phyloP scores from a whole-genome alignment of 2,888 invertebrate species.

The Cistogaster globosa region DNA sequence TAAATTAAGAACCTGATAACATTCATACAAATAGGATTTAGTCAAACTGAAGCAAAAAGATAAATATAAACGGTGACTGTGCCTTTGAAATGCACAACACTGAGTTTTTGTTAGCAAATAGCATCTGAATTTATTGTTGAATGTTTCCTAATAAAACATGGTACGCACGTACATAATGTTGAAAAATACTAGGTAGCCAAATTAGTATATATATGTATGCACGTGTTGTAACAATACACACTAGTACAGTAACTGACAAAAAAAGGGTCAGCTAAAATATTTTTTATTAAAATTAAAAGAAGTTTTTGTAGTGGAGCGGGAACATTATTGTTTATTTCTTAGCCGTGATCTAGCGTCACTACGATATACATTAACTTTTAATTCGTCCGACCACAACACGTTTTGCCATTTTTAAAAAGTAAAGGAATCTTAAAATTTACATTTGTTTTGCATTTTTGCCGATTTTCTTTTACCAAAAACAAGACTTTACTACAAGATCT shows the following conservation, averaged over 20 bases:
- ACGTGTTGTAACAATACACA: neutral
- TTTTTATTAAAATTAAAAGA: no score
- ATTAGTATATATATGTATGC: neutral
- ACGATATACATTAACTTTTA: no score
- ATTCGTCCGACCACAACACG: no score
- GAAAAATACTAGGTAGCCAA: neutral
- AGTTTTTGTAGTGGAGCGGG: no score
- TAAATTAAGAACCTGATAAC: neutral
- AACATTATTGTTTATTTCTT: no score
- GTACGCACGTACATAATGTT: neutral
- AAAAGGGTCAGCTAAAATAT: no score
- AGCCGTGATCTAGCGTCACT: no score
- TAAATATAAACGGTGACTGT: neutral
- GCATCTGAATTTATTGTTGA: neutral
- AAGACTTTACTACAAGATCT: no score
- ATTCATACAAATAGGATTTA: neutral
- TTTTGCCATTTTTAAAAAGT: no score
- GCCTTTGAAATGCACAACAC: neutral
- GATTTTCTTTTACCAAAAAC: no score
- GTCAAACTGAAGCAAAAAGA: neutral
- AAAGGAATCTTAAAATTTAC: no score
- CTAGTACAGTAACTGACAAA: neutral
- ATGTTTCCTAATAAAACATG: slow-evolving; percentile 4
- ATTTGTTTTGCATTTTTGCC: no score
- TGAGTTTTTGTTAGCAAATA: slow-evolving; percentile 11